phyloP scores from a whole-genome alignment of 2,888 invertebrate genomes.

The Venusia cambrica region DNA sequence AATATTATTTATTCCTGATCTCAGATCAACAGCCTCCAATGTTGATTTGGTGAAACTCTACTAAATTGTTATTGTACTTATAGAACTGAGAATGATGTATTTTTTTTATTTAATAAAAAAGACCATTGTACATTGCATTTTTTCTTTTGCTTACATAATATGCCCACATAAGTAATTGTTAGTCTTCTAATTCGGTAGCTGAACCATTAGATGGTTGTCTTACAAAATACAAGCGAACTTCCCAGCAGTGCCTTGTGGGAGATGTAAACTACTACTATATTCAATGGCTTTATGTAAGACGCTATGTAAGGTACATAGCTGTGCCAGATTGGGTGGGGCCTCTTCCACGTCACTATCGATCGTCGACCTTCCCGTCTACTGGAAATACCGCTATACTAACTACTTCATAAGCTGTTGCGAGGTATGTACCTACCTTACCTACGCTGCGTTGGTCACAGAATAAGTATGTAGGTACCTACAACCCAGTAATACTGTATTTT shows the following conservation, averaged over 20 bases:
- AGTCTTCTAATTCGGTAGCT: no score
- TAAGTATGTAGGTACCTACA: not conserved
- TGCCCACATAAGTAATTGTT: no score
- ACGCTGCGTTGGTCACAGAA: conserved; percentile 7
- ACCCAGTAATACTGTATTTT: no score
- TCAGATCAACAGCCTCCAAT: conserved; percentile 66
- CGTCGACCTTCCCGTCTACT: conserved; percentile 28
- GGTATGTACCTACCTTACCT: conserved; percentile 4
- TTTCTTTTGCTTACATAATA: conserved; percentile 12
- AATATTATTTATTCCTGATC: conserved; percentile 70
- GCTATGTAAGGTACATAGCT: conserved; percentile 1
- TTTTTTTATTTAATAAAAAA: conserved; percentile 77
- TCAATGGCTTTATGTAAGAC: conserved; percentile 5
- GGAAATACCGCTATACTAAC: conserved; percentile 19
- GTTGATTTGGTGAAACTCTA: conserved; percentile 76
- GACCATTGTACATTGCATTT: conserved; percentile 56
- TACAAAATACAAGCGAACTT: no score
- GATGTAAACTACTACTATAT: no score
- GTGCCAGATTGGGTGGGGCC: conserved; percentile 18
- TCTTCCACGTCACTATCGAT: conserved; percentile 30
- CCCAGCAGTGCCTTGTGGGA: no score
- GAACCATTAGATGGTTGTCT: no score
- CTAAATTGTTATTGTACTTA: conserved; percentile 79
- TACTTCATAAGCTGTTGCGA: conserved; percentile 8
- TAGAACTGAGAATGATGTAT: conserved; percentile 75